phyloP scores from a whole-genome alignment of 2,797 vertebrate genomes.

The Melanotaenia boesemani region DNA sequence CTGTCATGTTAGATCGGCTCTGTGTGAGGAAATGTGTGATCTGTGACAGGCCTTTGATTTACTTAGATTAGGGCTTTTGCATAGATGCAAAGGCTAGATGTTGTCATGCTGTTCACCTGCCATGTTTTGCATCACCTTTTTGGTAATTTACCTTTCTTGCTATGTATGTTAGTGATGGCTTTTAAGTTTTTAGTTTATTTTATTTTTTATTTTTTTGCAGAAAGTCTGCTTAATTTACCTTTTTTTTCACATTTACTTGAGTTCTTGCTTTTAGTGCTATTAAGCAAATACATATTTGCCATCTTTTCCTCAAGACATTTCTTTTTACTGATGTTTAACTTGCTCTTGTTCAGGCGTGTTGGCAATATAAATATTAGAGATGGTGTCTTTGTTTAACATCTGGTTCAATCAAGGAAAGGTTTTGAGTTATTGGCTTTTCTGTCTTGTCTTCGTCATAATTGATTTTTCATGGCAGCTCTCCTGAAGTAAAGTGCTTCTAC shows the following conservation, averaged over 20 bases:
- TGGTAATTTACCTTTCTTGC: constrained; percentile 6
- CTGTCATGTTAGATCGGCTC: constrained; percentile 24
- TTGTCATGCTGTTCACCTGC: background rate
- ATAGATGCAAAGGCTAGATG: background rate
- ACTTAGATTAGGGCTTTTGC: constrained; percentile 1
- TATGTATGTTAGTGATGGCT: constrained; percentile 6
- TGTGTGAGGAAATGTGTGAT: constrained; percentile 9
- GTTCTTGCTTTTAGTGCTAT: constrained; percentile 15
- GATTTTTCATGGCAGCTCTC: constrained; percentile 42
- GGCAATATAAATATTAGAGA: constrained; percentile 15
- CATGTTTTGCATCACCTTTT: constrained; percentile 18
- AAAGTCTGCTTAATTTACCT: constrained; percentile 1
- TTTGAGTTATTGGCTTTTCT: constrained; percentile 10
- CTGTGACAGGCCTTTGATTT: constrained; percentile 33
- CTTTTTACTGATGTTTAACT: constrained; percentile 11
- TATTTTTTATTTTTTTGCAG: no score
- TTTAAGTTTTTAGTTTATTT: no score
- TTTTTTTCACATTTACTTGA: background rate
- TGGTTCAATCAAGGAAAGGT: background rate
- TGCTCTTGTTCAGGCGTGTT: constrained; percentile 23
- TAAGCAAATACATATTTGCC: constrained; percentile 22
- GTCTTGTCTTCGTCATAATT: constrained; percentile 8
- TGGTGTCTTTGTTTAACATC: constrained; percentile 17
- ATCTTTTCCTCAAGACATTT: constrained; percentile 25
- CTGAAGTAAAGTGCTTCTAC: constrained; percentile 17